Percentiles rank a stretch among this genome's conserved stretches.
Evolutionary conservation across 2,113 vertebrate genomes (phyloP).

Genomic region (human (Homo sapiens)): DNA sequence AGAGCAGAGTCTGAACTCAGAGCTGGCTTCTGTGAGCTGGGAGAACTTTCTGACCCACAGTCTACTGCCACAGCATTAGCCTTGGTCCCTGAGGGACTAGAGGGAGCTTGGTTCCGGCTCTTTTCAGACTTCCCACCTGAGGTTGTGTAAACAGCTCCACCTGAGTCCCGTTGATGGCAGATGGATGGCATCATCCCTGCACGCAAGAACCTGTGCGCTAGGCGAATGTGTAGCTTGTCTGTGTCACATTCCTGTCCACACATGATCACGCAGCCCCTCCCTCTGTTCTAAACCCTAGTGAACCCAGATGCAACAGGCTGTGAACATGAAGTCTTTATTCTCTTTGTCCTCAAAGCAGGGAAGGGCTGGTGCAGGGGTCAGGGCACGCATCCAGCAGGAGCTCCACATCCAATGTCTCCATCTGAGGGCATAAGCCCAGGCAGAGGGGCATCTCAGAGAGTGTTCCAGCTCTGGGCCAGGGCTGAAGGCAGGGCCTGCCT

Average conservation of each 20-base stretch:
- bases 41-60: neutral
- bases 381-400: neutral
- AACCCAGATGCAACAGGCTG: neutral
- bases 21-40: neutral
- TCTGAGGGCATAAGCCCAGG: neutral
- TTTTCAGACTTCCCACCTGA: neutral
- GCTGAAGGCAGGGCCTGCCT: neutral
- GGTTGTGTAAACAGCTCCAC: neutral
- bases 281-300: neutral
- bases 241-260: neutral
- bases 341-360: constrained; percentile 50
- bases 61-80: neutral
- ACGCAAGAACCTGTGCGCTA: neutral
- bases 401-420: neutral
- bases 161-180: neutral
- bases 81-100: neutral
- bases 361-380: neutral
- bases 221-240: neutral
- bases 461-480: neutral
- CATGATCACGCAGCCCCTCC: neutral
- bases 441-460: neutral
- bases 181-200: neutral
- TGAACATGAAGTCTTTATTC: constrained; percentile 71
- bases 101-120: neutral
- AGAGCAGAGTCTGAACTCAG: neutral